Conservation (phyloP, 2,797 vertebrate genomes). For the Clarias pachynema region DNA sequence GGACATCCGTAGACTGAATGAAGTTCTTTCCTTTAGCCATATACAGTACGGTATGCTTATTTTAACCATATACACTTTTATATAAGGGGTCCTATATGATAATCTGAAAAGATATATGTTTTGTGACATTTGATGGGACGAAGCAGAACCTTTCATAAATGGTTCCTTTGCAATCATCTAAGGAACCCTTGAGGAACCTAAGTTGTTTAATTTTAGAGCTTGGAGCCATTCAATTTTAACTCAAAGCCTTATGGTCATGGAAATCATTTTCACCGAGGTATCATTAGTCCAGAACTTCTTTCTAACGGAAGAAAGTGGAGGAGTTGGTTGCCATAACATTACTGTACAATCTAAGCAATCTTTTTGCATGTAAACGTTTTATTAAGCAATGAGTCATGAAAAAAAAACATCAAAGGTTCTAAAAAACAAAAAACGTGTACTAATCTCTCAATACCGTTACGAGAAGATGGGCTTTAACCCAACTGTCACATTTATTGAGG, state of each 20-base stretch:
- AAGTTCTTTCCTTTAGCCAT: neutral
- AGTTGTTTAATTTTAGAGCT: neutral
- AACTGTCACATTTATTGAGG: too few species aligned
- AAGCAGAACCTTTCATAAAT: neutral
- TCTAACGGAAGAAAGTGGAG: neutral
- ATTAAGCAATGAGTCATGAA: neutral
- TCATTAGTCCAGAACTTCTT: neutral
- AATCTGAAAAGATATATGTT: neutral
- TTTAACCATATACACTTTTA: neutral
- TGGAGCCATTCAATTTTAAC: neutral
- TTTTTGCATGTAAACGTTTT: neutral
- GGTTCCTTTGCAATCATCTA: neutral
- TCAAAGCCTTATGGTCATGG: neutral
- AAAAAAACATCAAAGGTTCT: neutral
- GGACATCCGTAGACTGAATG: neutral
- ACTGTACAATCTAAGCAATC: neutral
- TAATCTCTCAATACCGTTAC: too few species aligned
- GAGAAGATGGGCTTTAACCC: neutral
- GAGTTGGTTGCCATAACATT: neutral
- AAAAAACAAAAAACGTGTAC: neutral
- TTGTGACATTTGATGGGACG: neutral
- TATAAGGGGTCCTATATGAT: neutral
- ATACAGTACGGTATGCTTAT: neutral
- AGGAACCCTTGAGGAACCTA: neutral
- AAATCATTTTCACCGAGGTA: neutral